A percentile compares a stretch with the other conserved stretches of the same genome.
These are phyloP conservation scores for Lytechinus variegatus DNA, from an alignment of 35 echinoderm and acorn worm species.

Conservation along the genomic window DNA sequence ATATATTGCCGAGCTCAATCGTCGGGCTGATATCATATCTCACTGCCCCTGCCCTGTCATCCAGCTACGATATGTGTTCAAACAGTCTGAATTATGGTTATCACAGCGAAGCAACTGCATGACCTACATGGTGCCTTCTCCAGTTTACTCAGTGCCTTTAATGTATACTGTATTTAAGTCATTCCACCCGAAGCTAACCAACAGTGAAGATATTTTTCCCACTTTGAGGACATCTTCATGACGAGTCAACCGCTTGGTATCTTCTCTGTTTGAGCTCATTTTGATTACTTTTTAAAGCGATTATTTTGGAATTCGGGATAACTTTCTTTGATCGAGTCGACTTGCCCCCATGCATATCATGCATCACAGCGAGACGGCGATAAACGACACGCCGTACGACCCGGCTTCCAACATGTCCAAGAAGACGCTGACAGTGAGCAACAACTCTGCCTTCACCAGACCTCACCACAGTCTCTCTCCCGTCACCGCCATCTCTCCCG, in stretches of 20 bases:
- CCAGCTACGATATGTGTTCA: neutral
- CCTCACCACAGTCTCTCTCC: constrained; percentile 57
- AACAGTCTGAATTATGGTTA: constrained; percentile 8
- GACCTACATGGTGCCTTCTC: neutral
- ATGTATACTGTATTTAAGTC: constrained; percentile 48
- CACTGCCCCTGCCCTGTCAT: neutral
- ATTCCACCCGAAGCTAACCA: constrained; percentile 27
- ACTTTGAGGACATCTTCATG: neutral
- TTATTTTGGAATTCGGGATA: constrained; percentile 45
- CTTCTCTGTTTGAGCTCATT: neutral
- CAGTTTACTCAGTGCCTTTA: constrained; percentile 6
- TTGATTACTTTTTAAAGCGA: neutral
- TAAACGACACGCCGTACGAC: constrained; percentile 12
- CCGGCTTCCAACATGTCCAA: constrained; percentile 51
- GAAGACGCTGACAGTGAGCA: constrained; percentile 65
- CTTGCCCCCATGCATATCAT: constrained; percentile 41
- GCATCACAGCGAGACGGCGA: constrained; percentile 45
- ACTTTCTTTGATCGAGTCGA: neutral
- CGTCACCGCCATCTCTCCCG: constrained; percentile 33
- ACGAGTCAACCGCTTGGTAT: neutral
- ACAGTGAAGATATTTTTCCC: neutral
- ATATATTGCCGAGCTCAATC: constrained; percentile 22
- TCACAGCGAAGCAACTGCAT: neutral
- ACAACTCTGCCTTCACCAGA: constrained; percentile 63
- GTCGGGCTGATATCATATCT: constrained; percentile 17